These are phyloP conservation scores for Eulemur rubriventer DNA, from an alignment of 2,797 vertebrate species.

Conservation along the genomic window DNA sequence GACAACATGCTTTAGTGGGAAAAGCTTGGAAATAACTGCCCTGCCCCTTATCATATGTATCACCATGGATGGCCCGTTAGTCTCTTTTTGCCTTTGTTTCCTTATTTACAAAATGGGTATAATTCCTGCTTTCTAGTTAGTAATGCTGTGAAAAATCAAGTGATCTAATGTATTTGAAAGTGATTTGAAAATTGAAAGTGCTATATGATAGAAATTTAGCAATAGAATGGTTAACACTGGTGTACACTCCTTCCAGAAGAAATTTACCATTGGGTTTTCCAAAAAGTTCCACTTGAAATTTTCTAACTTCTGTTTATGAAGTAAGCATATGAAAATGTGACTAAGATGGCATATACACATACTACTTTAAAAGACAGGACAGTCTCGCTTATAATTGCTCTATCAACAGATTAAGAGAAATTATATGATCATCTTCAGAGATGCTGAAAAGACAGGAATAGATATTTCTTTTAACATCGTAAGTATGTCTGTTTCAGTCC, in stretches of 20 bases:
- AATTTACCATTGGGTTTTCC: neutral
- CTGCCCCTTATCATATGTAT: neutral
- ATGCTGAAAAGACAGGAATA: neutral
- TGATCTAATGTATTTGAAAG: neutral
- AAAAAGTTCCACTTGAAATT: neutral
- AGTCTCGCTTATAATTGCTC: neutral
- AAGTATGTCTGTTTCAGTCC: neutral
- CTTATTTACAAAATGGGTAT: neutral
- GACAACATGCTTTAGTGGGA: neutral
- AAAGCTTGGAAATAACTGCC: neutral
- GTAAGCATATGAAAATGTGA: neutral
- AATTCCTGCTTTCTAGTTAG: neutral
- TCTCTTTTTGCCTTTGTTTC: neutral
- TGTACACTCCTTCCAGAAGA: neutral
- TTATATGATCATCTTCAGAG: neutral
- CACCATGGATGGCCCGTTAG: fast-evolving
- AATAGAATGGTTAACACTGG: neutral
- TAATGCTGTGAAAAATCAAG: neutral
- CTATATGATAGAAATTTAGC: neutral
- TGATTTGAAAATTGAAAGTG: neutral
- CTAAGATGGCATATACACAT: neutral
- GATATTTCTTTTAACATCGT: neutral
- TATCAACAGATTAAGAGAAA: neutral
- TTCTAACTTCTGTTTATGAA: neutral
- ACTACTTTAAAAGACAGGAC: neutral